A percentile compares a stretch with the other conserved stretches of the same genome.
phyloP scores from a whole-genome alignment of 2,113 vertebrate genomes.

The Toxotes jaculatrix region DNA sequence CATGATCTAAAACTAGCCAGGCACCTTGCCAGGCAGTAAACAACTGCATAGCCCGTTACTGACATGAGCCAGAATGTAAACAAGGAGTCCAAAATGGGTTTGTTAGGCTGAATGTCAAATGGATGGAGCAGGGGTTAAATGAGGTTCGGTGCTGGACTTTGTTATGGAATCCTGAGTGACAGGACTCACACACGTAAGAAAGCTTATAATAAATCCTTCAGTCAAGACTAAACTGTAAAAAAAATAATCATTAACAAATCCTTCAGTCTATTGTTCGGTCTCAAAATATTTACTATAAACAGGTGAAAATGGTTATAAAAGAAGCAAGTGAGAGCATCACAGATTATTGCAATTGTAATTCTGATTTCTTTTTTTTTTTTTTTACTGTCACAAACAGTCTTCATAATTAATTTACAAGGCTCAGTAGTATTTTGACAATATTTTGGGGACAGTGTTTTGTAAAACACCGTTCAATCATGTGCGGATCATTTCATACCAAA shows the following conservation, averaged over 20 bases:
- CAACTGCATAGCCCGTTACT: conserved; percentile 25
- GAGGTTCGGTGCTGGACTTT: neutral
- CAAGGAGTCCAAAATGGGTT: conserved; percentile 29
- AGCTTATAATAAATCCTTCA: neutral
- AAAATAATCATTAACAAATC: neutral
- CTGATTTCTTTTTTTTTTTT: neutral
- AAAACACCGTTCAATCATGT: neutral
- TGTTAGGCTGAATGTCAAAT: conserved; percentile 22
- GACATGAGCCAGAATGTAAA: conserved; percentile 51
- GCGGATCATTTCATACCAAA: neutral
- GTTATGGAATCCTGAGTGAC: neutral
- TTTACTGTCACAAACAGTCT: too few relatives aligned
- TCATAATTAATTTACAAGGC: neutral
- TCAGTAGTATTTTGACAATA: too few relatives aligned
- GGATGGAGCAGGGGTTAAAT: neutral
- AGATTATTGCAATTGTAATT: neutral
- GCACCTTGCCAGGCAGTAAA: conserved; percentile 63
- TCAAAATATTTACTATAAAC: neutral
- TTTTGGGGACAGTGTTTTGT: too few relatives aligned
- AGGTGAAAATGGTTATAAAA: neutral
- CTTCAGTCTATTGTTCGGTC: neutral
- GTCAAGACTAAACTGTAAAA: neutral
- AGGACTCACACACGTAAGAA: neutral
- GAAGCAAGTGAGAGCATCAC: neutral
- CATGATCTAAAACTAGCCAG: conserved; percentile 66